Base-by-base conservation (phyloP, 1,140 invertebrate species). In the Chymomyza costata region DNA sequence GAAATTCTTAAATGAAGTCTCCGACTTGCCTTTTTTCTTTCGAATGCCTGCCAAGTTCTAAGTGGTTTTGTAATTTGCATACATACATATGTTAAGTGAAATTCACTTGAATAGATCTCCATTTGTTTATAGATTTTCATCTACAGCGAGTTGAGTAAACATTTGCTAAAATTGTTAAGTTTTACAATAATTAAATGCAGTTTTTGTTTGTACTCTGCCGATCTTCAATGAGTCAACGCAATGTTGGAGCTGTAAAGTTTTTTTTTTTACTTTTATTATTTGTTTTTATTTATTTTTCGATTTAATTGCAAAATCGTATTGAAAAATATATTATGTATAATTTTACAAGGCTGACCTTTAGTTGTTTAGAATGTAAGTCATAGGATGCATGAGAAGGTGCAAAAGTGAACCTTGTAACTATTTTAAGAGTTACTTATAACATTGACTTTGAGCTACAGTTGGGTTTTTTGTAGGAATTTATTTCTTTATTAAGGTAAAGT, bases 71-170 rank as follows among this genome's bases (percentile, higher is more conserved):
- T 48, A 49, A 52, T 65, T 57, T 65, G 46, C 58, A 61, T 25
- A 39, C 37, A 39, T 54, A 51, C 58, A 61, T 25, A 39, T 43
- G 45, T 54, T 15, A 61, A 56, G 58, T 56, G 46, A 61, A 61
- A 40, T 61, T 61, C 46, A 56, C 39, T 45, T 61, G 44, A 43
- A 48, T 11, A 35, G 25, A 25, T 40, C 1, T 17, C 35, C 15
- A 16, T 15, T 57, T 51, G 58, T 39, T 30, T 28, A 45, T 16
- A 15, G 31, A 50, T 11, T 21, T 43, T 6, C 30, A 55, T 51
- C 18, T 40, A 21, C 19, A 37, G 47, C 19, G 6, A 17, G 3
- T 19, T 31, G 11, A 34, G 46, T 43, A 40, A 45, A 45, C 35
- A 51, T 51, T 43, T 43, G 39, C 49, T 51, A 31, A 31, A 34